phyloP scores from a whole-genome alignment of 2,888 invertebrate species.

The Platynereis dumerilii region DNA sequence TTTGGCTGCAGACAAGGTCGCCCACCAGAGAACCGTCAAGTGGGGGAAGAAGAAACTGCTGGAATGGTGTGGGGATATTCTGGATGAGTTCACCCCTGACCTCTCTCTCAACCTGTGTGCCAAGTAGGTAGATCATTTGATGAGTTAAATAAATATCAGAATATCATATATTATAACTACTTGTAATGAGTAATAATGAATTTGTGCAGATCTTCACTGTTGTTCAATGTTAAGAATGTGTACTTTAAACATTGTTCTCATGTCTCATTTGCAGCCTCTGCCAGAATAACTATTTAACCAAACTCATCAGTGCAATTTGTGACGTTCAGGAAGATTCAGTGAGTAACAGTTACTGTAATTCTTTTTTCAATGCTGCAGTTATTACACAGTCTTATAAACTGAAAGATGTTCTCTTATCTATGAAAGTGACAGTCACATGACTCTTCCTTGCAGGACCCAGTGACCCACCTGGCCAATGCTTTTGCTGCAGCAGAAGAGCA shows the following conservation, averaged over 20 bases:
- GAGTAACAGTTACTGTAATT: neutral
- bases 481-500: slow-evolving; percentile 38
- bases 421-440: neutral
- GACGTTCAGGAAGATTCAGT: slow-evolving; percentile 16
- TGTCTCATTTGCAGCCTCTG: slow-evolving; percentile 45
- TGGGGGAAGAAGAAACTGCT: slow-evolving; percentile 49
- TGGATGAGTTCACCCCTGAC: slow-evolving; percentile 17
- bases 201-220: neutral
- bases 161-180: neutral
- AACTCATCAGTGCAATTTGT: slow-evolving; percentile 42
- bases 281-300: slow-evolving; percentile 47
- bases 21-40: slow-evolving; percentile 49
- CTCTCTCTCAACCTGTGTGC: neutral
- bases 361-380: neutral
- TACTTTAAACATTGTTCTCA: slow-evolving; percentile 1
- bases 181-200: neutral
- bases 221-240: no score
- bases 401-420: neutral
- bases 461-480: slow-evolving; percentile 39
- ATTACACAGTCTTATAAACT: neutral
- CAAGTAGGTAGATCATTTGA: slow-evolving; percentile 11
- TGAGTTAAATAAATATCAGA: neutral
- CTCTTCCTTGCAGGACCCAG: slow-evolving; percentile 41
- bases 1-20: slow-evolving; percentile 36
- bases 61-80: slow-evolving; percentile 44